A percentile compares a stretch with the other conserved stretches of the same genome.
Evolutionary conservation across 2,888 invertebrate species (phyloP).

Genomic region (Anodontia alba): DNA sequence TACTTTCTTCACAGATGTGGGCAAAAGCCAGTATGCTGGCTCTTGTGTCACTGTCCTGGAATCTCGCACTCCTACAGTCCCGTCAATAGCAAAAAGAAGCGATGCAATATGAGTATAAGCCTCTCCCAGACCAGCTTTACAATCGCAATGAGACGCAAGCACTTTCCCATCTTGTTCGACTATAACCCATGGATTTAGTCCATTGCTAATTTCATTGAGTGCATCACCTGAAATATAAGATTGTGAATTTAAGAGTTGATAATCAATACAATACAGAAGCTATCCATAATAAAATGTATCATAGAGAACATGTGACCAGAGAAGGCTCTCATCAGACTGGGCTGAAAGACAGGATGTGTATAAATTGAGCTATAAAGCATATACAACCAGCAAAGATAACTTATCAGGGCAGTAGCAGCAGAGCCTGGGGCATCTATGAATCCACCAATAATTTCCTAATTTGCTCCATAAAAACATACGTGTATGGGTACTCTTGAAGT

Average conservation of each 20-base stretch:
- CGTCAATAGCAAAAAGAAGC: slow-evolving; percentile 40
- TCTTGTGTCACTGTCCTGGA: slow-evolving; percentile 42
- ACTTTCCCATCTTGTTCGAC: slow-evolving; percentile 26
- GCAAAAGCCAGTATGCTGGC: slow-evolving; percentile 33
- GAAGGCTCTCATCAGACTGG: too few relatives aligned
- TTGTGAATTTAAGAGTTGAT: too few relatives aligned
- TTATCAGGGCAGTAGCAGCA: too few relatives aligned
- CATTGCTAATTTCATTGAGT: slow-evolving; percentile 32
- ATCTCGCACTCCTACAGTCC: slow-evolving; percentile 23
- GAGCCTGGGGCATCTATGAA: too few relatives aligned
- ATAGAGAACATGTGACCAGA: too few relatives aligned
- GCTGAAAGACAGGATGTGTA: too few relatives aligned
- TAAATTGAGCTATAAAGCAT: too few relatives aligned
- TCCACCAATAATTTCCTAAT: too few relatives aligned
- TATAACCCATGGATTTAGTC: slow-evolving; percentile 46
- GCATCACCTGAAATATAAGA: slow-evolving; percentile 18
- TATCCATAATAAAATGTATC: not conserved
- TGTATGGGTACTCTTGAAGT: too few relatives aligned
- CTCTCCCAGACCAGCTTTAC: slow-evolving; percentile 48
- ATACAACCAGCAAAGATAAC: too few relatives aligned
- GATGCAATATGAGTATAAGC: slow-evolving; percentile 40
- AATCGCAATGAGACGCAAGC: slow-evolving; percentile 32
- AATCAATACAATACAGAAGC: too few relatives aligned
- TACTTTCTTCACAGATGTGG: slow-evolving; percentile 5
- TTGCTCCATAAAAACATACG: too few relatives aligned